Conservation (phyloP, 2,797 vertebrate species). For the Gephyroberyx darwinii region DNA sequence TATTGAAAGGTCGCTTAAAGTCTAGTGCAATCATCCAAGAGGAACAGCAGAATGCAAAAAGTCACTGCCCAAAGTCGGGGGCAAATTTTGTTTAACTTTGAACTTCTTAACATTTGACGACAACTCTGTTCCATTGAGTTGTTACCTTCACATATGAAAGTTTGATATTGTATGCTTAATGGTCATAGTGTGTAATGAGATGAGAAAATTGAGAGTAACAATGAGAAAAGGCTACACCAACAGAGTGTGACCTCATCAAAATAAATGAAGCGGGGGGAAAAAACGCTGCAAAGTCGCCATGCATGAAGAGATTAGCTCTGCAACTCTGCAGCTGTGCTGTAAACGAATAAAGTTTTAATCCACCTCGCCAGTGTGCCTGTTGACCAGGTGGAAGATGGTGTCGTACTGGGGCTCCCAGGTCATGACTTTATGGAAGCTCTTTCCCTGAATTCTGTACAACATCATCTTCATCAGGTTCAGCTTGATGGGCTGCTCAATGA, state of each 20-base stretch:
- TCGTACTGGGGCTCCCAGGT: slow-evolving; percentile 87
- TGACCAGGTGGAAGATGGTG: slow-evolving; percentile 87
- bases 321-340: slow-evolving; percentile 17
- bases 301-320: slow-evolving; percentile 63
- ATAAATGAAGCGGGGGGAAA: slow-evolving; percentile 56
- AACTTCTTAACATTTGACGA: slow-evolving; percentile 25
- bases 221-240: slow-evolving; percentile 58
- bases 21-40: background rate
- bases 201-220: slow-evolving; percentile 68
- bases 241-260: slow-evolving; percentile 70
- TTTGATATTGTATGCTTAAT: slow-evolving; percentile 61
- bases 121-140: slow-evolving; percentile 23
- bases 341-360: background rate
- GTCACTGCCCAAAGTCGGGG: background rate
- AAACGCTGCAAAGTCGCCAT: slow-evolving; percentile 23
- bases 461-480: slow-evolving; percentile 87
- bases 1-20: background rate
- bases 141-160: slow-evolving; percentile 53
- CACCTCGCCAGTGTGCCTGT: slow-evolving; percentile 90
- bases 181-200: slow-evolving; percentile 70
- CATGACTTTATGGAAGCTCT: slow-evolving; percentile 82
- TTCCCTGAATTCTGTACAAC: slow-evolving; percentile 83
- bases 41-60: background rate
- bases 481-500: slow-evolving; percentile 91
- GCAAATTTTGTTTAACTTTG: background rate